Percentiles rank a stretch among this genome's conserved stretches.
Evolutionary conservation across 2,113 vertebrate genomes (phyloP).

Genomic region (Heloderma charlesbogerti): DNA sequence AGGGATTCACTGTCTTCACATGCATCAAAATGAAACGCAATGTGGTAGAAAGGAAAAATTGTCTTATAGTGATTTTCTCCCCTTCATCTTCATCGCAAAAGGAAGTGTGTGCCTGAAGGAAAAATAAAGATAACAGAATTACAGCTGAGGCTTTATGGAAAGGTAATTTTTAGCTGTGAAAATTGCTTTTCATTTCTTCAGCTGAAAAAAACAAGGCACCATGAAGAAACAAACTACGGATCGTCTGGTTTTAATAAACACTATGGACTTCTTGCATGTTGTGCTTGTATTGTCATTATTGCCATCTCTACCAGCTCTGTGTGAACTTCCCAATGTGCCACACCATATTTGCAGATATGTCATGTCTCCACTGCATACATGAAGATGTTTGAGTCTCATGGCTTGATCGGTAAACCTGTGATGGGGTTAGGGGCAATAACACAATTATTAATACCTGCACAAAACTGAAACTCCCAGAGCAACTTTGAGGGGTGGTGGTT

Average conservation of each 20-base stretch:
- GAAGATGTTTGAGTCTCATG: not conserved
- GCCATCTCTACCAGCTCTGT: not conserved
- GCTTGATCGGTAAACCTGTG: not conserved
- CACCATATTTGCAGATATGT: not conserved
- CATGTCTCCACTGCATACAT: not conserved
- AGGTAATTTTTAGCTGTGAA: constrained; percentile 38
- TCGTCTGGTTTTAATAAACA: constrained; percentile 21
- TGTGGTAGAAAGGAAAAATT: constrained; percentile 17
- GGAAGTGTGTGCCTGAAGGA: constrained; percentile 25
- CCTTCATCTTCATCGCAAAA: constrained; percentile 24
- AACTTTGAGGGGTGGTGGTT: not conserved
- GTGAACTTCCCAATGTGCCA: not conserved
- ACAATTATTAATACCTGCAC: not conserved
- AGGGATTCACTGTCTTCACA: not conserved
- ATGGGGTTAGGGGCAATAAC: not conserved
- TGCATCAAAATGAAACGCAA: constrained; percentile 7
- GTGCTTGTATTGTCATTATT: not conserved
- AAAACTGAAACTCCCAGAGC: not conserved
- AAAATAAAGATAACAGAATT: constrained; percentile 38
- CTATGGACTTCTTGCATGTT: not conserved
- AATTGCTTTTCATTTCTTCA: constrained; percentile 42
- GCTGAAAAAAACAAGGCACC: not conserved
- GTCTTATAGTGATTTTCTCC: constrained; percentile 16
- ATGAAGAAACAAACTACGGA: not conserved
- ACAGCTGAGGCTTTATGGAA: not conserved